Evolutionary conservation across 2,797 vertebrate species (phyloP).

Genomic region (Catamblyrhynchus diadema): DNA sequence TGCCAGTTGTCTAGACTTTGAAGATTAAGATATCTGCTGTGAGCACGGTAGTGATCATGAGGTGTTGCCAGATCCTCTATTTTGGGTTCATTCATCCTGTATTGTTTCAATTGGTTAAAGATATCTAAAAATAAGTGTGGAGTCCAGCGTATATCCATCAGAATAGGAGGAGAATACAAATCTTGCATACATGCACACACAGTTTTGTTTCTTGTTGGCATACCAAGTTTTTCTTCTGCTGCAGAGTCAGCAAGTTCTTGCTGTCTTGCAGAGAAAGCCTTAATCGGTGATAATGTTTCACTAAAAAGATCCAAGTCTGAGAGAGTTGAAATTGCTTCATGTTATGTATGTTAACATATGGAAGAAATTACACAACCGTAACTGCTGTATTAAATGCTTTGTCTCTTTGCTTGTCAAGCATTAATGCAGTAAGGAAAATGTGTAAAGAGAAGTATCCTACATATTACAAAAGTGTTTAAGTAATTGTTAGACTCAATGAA

Average conservation of each 20-base stretch:
- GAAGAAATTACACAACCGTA: conserved; percentile 42
- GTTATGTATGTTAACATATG: conserved; percentile 56
- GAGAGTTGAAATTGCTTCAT: conserved; percentile 43
- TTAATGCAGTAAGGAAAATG: conserved; percentile 45
- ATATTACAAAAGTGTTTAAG: conserved; percentile 11
- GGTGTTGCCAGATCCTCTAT: conserved; percentile 7
- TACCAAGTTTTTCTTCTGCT: conserved; percentile 43
- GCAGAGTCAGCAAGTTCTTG: conserved; percentile 63
- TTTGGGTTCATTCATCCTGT: conserved; percentile 35
- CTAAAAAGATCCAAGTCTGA: conserved; percentile 58
- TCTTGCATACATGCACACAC: not conserved
- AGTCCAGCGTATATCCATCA: not conserved
- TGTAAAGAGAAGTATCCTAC: conserved; percentile 18
- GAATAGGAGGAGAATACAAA: not conserved
- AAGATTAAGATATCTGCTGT: conserved; percentile 60
- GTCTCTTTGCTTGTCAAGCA: conserved; percentile 56
- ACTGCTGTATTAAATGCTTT: conserved; percentile 26
- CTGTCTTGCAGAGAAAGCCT: conserved; percentile 50
- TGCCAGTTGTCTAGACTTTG: conserved; percentile 59
- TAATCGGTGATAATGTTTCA: conserved; percentile 61
- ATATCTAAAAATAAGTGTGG: conserved; percentile 12
- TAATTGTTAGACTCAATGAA: not conserved
- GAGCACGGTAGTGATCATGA: conserved; percentile 22
- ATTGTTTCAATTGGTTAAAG: conserved; percentile 38
- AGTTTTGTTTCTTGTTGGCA: conserved; percentile 27